These are phyloP conservation scores for Ramphastos sulfuratus DNA, from an alignment of 2,113 vertebrate species.

Conservation along the genomic window DNA sequence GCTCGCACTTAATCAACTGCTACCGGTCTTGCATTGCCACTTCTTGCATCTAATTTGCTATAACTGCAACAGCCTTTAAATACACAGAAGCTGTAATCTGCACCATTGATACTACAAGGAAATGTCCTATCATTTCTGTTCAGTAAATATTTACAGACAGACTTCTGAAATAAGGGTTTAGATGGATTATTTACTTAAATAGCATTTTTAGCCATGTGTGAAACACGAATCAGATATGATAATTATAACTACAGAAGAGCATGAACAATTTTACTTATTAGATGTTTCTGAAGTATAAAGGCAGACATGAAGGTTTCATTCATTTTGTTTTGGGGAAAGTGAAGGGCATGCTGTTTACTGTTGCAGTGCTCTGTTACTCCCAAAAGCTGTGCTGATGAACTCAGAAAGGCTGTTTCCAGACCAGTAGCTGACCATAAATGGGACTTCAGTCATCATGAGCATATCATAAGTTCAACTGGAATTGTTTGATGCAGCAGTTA, in stretches of 20 bases:
- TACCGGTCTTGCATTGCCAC: not conserved
- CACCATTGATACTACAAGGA: not conserved
- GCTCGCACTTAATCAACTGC: not conserved
- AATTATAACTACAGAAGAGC: not conserved
- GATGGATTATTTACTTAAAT: not conserved
- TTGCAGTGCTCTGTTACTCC: not conserved
- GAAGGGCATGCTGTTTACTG: not conserved
- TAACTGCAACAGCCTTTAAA: not conserved
- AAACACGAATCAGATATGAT: not conserved
- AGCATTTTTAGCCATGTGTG: not conserved
- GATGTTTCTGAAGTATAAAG: not conserved
- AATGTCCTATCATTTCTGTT: not conserved
- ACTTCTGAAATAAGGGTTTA: not conserved
- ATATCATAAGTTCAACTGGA: not conserved
- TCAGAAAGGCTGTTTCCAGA: not conserved
- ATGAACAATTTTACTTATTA: not conserved
- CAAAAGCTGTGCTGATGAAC: not conserved
- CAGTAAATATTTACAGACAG: not conserved
- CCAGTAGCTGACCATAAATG: not conserved
- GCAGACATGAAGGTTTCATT: not conserved
- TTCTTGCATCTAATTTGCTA: not conserved
- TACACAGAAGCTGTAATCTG: not conserved
- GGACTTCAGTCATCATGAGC: not conserved
- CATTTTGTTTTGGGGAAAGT: not conserved
- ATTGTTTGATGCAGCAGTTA: not conserved